phyloP scores from a whole-genome alignment of 2,888 invertebrate genomes.

The Cataglyphis livida region DNA sequence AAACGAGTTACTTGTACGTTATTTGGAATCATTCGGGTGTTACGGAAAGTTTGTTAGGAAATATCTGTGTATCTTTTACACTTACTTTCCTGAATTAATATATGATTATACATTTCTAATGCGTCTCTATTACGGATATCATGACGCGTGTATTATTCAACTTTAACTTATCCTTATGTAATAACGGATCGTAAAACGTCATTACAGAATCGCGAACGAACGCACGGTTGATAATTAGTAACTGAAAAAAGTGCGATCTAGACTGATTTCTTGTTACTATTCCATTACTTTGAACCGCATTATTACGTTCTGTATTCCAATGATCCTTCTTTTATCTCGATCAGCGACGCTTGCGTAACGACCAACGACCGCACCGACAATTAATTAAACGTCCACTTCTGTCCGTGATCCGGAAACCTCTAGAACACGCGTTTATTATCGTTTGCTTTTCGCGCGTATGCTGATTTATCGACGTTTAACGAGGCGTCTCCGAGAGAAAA shows the following conservation, averaged over 20 bases:
- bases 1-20: not conserved
- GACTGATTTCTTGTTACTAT: not conserved
- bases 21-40: not conserved
- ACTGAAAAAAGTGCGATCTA: not conserved
- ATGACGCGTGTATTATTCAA: not conserved
- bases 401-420: not conserved
- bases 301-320: not conserved
- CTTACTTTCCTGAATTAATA: not conserved
- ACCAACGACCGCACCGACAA: constrained; percentile 20
- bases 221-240: not conserved
- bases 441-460: constrained; percentile 18
- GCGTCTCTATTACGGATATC: not conserved
- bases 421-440: constrained; percentile 28
- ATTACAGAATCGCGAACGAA: not conserved
- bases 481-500: constrained; percentile 28
- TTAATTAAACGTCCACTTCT: constrained; percentile 39
- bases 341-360: constrained; percentile 21
- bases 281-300: not conserved
- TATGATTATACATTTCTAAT: not conserved
- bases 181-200: not conserved
- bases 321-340: constrained; percentile 22
- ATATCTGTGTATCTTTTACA: not conserved
- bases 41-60: not conserved
- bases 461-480: constrained; percentile 44
- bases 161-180: not conserved